Percentiles rank a stretch among this genome's conserved stretches.
Evolutionary conservation across 2,113 vertebrate genomes (phyloP).

Genomic region (Zapus hudsonius): DNA sequence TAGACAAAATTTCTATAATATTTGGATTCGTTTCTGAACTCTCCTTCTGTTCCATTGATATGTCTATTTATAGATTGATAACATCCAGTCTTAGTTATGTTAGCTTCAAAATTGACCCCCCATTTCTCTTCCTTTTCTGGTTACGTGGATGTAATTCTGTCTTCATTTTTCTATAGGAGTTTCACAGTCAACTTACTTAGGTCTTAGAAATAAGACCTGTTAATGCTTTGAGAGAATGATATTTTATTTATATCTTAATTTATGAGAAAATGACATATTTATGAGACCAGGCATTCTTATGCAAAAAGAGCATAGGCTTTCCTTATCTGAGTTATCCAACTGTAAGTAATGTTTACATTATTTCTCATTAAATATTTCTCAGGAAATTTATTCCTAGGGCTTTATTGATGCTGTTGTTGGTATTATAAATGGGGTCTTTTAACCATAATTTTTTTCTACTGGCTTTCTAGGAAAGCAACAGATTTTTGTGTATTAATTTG

Average conservation of each 20-base stretch:
- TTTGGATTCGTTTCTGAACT: background rate
- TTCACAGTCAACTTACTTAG: background rate
- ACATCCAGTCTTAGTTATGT: background rate
- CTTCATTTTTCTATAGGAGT: background rate
- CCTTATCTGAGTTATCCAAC: background rate
- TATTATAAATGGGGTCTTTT: constrained; percentile 19
- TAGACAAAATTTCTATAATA: background rate
- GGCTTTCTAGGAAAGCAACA: background rate
- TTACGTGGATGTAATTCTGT: background rate
- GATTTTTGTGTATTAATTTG: constrained; percentile 36
- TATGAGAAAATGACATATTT: background rate
- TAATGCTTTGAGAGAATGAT: background rate
- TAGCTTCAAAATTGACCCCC: background rate
- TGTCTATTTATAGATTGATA: background rate
- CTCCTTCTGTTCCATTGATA: background rate
- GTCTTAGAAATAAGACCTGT: background rate
- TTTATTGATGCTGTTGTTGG: constrained; percentile 13
- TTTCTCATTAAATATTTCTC: background rate
- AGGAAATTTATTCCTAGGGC: constrained; percentile 33
- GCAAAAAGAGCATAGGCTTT: background rate
- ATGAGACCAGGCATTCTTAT: background rate
- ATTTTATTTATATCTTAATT: constrained; percentile 2
- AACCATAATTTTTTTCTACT: constrained; percentile 13
- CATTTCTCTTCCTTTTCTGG: background rate
- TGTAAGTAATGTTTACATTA: background rate